Evolutionary conservation across 92 coral and sea anemone genomes (phyloP), one percentile per base, ranked within the genome.

Genomic region (Blastomussa wellsi): DNA sequence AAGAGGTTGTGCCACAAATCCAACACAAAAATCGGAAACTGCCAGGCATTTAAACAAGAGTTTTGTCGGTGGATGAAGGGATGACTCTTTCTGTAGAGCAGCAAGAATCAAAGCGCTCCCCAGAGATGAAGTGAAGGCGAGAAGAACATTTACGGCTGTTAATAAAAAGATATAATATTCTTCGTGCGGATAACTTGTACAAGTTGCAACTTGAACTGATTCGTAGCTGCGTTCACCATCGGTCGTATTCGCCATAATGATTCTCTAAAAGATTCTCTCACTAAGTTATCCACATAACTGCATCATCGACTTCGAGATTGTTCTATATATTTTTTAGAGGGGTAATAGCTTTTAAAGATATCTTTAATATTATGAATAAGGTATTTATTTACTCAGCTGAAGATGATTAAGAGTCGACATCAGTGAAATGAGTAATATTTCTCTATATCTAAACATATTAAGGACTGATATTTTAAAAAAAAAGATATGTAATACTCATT

Each of bases 121-220:
- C 39, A 77, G 26, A 29, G 69, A 77, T 35, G 81, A 48, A 14
- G 81, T 32, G 11, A 77, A 7, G 81, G 68, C 39, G 26, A 77
- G 47, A 55, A 57, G 28, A 31, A 77, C 19, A 35, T 77, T 77
- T 24, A 77, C 31, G 37, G 81, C 81, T 57, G 68, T 4, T 20
- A 77, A 69, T 35, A n/a, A 28, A 44, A n/a, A 74, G 26, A 74
- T 19, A 29, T 22, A 74, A 13, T 19, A 29, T n/a, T 74, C n/a
- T 12, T n/a, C 78, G 15, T 74, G 19, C 24, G 49, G 33, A 12
- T 36, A 74, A 17, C 51, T 20, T 2, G 78, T 47, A 12, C 78
- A 74, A 28, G 78, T 67, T 4, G 32, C 39, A 13, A 6, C 35
- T 10, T 3, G 72, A 9, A 35, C 15, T 12, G 20, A 4, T 5